A percentile compares a stretch with the other conserved stretches of the same genome.
Conservation (phyloP, 2,888 invertebrate genomes). For the Orthonychiurus folsomi region DNA sequence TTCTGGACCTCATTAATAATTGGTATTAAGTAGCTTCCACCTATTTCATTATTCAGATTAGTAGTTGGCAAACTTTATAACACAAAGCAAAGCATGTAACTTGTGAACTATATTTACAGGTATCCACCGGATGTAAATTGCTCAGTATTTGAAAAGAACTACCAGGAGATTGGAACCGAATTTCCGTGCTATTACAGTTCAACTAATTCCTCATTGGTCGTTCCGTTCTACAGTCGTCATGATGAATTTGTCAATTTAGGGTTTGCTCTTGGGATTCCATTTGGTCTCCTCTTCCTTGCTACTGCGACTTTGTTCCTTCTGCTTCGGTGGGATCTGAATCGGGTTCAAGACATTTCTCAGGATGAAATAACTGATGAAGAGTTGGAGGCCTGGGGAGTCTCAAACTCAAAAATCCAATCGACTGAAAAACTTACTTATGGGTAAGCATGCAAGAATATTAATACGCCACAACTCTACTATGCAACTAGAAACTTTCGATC, state of each 20-base stretch:
- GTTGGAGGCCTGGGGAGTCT: not conserved
- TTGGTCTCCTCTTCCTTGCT: slow-evolving; percentile 19
- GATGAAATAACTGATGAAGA: not conserved
- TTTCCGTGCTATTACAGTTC: slow-evolving; percentile 52
- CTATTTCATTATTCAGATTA: too few relatives aligned
- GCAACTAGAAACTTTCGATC: too few relatives aligned
- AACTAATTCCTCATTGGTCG: slow-evolving; percentile 67
- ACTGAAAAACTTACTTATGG: not conserved
- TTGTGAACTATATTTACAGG: too few relatives aligned
- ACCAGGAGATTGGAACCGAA: slow-evolving; percentile 59
- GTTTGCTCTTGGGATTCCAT: slow-evolving; percentile 27
- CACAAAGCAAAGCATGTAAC: too few relatives aligned
- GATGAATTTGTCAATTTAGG: slow-evolving; percentile 44
- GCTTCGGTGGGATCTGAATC: slow-evolving; percentile 20
- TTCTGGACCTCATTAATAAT: too few relatives aligned
- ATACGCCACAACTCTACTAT: too few relatives aligned
- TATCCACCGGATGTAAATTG: slow-evolving; percentile 70
- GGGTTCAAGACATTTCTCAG: not conserved
- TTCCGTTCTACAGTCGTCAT: slow-evolving; percentile 72
- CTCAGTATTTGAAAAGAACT: slow-evolving; percentile 61
- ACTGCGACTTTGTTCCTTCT: slow-evolving; percentile 25
- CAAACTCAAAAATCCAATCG: not conserved
- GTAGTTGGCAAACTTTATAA: too few relatives aligned
- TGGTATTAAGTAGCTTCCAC: too few relatives aligned
- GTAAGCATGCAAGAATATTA: too few relatives aligned